Percentiles rank a stretch among this genome's conserved stretches.
These are phyloP conservation scores for Drosophila percnosoma DNA, from an alignment of 2,888 invertebrate genomes.

Conservation along the genomic window DNA sequence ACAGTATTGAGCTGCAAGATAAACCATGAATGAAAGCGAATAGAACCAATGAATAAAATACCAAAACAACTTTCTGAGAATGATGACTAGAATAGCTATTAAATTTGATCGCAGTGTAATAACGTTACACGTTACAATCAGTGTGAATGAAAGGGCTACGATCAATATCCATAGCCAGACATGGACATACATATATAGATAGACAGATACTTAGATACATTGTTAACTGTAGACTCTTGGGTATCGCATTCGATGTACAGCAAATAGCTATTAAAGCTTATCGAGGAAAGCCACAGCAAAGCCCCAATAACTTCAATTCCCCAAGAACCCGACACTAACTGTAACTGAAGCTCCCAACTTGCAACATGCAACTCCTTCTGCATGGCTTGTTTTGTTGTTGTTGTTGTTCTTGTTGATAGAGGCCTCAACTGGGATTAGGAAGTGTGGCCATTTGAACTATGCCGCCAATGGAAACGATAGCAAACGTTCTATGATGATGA, in stretches of 20 bases:
- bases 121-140: background rate
- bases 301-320: conserved; percentile 43
- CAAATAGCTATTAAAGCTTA: conserved; percentile 73
- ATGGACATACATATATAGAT: conserved; percentile 4
- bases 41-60: background rate
- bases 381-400: background rate
- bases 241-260: conserved; percentile 45
- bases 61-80: background rate
- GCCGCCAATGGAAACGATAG: conserved; percentile 51
- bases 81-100: background rate
- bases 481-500: background rate
- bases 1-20: background rate
- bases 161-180: conserved; percentile 12
- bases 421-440: conserved; percentile 84
- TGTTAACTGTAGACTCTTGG: conserved; percentile 18
- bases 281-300: conserved; percentile 54
- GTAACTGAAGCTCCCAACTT: conserved; percentile 19
- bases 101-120: conserved; percentile 12
- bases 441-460: conserved; percentile 72
- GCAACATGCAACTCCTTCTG: conserved; percentile 1
- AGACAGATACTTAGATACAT: background rate
- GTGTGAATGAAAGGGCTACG: conserved; percentile 29
- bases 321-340: conserved; percentile 28
- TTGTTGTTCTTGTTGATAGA: conserved; percentile 65
- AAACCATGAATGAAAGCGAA: background rate